These are phyloP conservation scores for Tachyglossus aculeatus DNA, from an alignment of 2,797 vertebrate genomes.

Conservation along the genomic window DNA sequence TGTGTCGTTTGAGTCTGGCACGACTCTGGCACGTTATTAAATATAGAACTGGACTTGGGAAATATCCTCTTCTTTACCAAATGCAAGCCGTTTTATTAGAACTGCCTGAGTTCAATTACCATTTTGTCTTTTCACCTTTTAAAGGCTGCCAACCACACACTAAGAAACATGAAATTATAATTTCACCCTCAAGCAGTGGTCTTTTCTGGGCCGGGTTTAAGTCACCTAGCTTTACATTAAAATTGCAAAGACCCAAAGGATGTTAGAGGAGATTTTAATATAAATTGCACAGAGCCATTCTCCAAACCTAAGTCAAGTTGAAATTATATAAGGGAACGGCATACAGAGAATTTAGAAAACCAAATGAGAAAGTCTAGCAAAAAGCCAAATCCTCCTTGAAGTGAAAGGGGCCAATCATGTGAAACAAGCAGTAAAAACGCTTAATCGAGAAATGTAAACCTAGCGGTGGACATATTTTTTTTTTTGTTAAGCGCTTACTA, in stretches of 20 bases:
- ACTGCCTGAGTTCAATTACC: constrained; percentile 1
- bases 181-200: not conserved
- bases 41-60: not conserved
- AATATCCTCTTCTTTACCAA: not conserved
- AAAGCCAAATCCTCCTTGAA: not conserved
- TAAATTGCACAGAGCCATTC: not conserved
- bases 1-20: no score
- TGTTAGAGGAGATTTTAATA: not conserved
- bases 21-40: no score
- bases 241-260: not conserved
- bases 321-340: not conserved
- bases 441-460: not conserved
- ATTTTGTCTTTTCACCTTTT: constrained; percentile 1
- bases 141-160: not conserved
- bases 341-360: no score
- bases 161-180: not conserved
- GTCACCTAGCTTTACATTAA: constrained; percentile 1
- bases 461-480: no score
- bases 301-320: not conserved
- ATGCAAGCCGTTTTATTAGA: not conserved
- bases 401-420: not conserved
- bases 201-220: not conserved
- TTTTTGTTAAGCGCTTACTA: no score
- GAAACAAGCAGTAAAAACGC: no score
- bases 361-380: not conserved